Conservation (phyloP, 2,888 invertebrate genomes). For the Chrysopilus asiliformis region DNA sequence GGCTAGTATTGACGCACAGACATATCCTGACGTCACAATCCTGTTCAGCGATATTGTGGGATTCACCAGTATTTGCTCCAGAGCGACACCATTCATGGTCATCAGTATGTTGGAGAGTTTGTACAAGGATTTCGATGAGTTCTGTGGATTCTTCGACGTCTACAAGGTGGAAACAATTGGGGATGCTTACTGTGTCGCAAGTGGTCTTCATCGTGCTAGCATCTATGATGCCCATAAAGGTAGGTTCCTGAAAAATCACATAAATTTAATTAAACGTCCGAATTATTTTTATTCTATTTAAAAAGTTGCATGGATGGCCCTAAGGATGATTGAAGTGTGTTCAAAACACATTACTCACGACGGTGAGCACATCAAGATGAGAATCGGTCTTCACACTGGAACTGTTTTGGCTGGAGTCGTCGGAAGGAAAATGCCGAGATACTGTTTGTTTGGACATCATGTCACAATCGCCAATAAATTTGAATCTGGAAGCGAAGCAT, state of each 20-base stretch:
- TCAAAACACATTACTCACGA: constrained; percentile 78
- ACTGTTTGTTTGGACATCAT: constrained; percentile 90
- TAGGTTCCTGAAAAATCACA: too few species aligned
- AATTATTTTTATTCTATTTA: too few species aligned
- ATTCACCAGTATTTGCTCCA: constrained; percentile 90
- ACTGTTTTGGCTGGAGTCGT: constrained; percentile 89
- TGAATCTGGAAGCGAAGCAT: constrained; percentile 83
- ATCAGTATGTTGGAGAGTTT: constrained; percentile 88
- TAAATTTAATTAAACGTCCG: too few species aligned
- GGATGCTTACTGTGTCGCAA: constrained; percentile 92
- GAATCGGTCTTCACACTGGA: constrained; percentile 89
- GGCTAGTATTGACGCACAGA: constrained; percentile 83
- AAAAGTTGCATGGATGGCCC: constrained; percentile 93
- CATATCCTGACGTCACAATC: constrained; percentile 88
- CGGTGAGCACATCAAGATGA: constrained; percentile 88
- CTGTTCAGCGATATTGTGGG: constrained; percentile 93
- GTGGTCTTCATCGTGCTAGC: constrained; percentile 76
- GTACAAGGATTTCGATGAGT: constrained; percentile 86
- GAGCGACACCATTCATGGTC: constrained; percentile 90
- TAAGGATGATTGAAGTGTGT: constrained; percentile 87
- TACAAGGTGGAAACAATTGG: constrained; percentile 97
- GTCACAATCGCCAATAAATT: constrained; percentile 93
- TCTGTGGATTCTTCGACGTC: constrained; percentile 84
- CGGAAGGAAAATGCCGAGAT: constrained; percentile 67
- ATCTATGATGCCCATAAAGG: constrained; percentile 85